phyloP scores from a whole-genome alignment of 2,797 vertebrate species.

The Cygnus olor region DNA sequence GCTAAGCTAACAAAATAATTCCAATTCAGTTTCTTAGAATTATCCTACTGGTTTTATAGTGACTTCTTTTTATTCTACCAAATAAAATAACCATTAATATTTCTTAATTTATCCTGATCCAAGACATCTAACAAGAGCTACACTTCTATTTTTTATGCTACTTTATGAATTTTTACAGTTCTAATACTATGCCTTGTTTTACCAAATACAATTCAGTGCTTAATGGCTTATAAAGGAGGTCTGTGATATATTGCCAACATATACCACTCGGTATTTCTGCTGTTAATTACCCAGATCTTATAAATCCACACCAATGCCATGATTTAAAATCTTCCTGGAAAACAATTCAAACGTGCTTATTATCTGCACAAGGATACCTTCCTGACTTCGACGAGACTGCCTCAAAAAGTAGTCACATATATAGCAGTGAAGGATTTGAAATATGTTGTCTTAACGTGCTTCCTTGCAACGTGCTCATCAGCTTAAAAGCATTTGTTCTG shows the following conservation, averaged over 20 bases:
- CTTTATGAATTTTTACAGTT: not conserved
- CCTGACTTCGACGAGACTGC: not conserved
- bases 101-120: not conserved
- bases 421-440: not conserved
- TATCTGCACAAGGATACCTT: not conserved
- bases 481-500: not conserved
- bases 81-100: not conserved
- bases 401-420: not conserved
- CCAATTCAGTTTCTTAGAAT: not conserved
- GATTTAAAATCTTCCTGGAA: not conserved
- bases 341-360: not conserved
- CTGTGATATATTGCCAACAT: not conserved
- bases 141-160: not conserved
- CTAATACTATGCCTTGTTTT: not conserved
- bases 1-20: not conserved
- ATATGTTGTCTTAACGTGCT: not conserved
- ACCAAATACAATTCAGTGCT: not conserved
- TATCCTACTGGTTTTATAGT: not conserved
- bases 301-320: fast-evolving
- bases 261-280: not conserved
- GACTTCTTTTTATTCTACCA: not conserved
- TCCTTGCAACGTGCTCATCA: not conserved
- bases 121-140: not conserved
- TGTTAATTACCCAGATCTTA: not conserved
- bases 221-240: not conserved